phyloP scores from a whole-genome alignment of 2,113 vertebrate species.

The Silurus asotus region DNA sequence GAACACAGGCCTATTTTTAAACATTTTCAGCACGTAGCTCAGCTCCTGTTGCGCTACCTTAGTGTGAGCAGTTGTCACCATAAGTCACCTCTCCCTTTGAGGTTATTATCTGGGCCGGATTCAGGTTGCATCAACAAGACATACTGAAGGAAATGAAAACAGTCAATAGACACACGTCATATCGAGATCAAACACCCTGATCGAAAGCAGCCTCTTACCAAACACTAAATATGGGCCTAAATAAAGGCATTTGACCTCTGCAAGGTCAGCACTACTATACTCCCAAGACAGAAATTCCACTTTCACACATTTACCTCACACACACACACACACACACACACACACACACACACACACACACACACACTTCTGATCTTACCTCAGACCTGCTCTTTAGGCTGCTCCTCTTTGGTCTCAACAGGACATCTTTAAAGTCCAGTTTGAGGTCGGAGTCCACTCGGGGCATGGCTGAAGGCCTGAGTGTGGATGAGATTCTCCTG shows the following conservation, averaged over 20 bases:
- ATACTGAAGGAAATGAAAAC: neutral
- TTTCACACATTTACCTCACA: conserved; percentile 9
- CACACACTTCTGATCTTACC: conserved; percentile 71
- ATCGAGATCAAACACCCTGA: neutral
- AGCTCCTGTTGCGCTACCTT: conserved; percentile 60
- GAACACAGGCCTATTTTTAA: conserved; percentile 72
- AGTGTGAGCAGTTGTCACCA: conserved; percentile 12
- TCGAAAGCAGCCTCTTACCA: neutral
- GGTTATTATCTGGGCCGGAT: neutral
- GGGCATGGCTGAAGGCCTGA: conserved; percentile 78
- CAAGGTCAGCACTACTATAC: conserved; percentile 47
- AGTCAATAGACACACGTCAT: neutral
- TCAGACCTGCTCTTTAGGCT: conserved; percentile 95
- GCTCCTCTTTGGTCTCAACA: conserved; percentile 95
- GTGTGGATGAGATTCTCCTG: conserved; percentile 59
- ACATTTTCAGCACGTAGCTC: conserved; percentile 56
- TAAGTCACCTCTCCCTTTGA: conserved; percentile 4
- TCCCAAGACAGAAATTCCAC: neutral
- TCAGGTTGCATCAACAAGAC: conserved; percentile 29
- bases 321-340: conserved; percentile 15
- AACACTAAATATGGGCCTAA: conserved; percentile 8
- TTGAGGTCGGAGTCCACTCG: conserved; percentile 94
- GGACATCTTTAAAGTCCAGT: conserved; percentile 97
- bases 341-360: conserved; percentile 14
- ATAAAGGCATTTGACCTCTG: conserved; percentile 12